Base-by-base conservation (phyloP, 2,888 invertebrate genomes). In the Drosophila mayaguana region DNA sequence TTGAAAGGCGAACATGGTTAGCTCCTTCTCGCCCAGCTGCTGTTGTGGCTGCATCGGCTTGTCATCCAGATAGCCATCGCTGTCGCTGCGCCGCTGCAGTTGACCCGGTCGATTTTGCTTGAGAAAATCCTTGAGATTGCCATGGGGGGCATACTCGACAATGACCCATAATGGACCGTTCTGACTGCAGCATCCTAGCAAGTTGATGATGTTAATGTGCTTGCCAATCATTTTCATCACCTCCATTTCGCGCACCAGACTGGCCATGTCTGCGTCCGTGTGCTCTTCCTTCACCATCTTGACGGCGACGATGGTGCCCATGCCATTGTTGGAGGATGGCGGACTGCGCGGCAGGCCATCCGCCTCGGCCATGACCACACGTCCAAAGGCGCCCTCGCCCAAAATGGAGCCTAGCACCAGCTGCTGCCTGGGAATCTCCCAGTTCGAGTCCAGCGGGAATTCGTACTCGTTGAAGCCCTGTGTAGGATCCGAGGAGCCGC, bases 191-290 rank as follows among this genome's bases (percentile, higher is more conserved):
- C 98, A 98, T 4, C 99, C 99, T 25, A 99, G 93, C 68, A 99
- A 94, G 93, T 99, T 99, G 89, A 99, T 99, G 72, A 99, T 98
- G 93, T 99, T 99, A 61, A 98, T 97, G 92, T 99, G 98, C 78
- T 97, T 96, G 32, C 99, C 99, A 68, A 98, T 97, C 95, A 97
- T 97, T 93, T 99, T 99, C 99, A 99, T 99, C 94, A 99, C 97
- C 92, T 99, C 98, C 98, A 99, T 98, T 93, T 99, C 99, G 0
- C 97, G 97, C 16, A 99, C 98, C 62, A 99, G 93, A 81, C 98
- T 98, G 94, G 98, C 97, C 96, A 99, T 96, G 92, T 99, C 99
- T 3, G 97, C 95, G 91, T 99, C 99, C 0, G 98, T 98, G 92
- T 99, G 99, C 43, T 98, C 98, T 93, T 98, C 98, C 95, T 99